Evolutionary conservation across 1,140 invertebrate species (phyloP), one percentile per base, ranked within the genome.

Genomic region (Scaptomyza montana): DNA sequence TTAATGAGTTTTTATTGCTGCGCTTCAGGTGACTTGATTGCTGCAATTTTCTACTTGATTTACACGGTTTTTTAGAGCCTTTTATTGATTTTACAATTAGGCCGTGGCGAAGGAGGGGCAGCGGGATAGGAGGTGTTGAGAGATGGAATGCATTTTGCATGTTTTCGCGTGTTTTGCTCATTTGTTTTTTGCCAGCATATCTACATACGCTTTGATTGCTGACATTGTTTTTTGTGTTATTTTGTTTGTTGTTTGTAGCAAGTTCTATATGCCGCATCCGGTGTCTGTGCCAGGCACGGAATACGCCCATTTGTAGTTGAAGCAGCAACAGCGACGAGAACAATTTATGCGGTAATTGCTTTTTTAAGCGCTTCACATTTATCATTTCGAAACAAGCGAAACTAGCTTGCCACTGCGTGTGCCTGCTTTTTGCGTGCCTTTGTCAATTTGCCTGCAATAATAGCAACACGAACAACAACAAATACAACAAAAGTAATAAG

Each of bases 321-420:
- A 33, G 12, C 39, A 43, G 21, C 43, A 50, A 21, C 56, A 56
- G 43, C 43, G 61, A 57, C 68, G 80, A 87, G 81, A 71, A 80
- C 85, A 89, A 89, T 89, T 89, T 89, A 89, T 89, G 85, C 80
- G 85, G 85, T 89, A 89, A 89, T 89, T 89, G 85, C 86, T 90
- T 90, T 89, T 89, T 89, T 89, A 89, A 89, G 86, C 85, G 86
- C 80, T 89, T 86, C 77, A 75, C 85, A 89, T 89, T 89, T 89
- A 89, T 89, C 85, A 90, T 89, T 89, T 90, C 86, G 79, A 87
- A 84, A 79, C 85, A 84, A 84, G 62, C 79, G 79, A 87, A 89
- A 87, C 84, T 84, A 86, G 82, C 82, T 86, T 86, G 74, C 41
- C 62, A 25, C 51, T 68, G 64, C 43, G 43, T n/a, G 13, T 46